phyloP scores from a whole-genome alignment of 2,113 vertebrate genomes.

The Rhinichthys klamathensis region DNA sequence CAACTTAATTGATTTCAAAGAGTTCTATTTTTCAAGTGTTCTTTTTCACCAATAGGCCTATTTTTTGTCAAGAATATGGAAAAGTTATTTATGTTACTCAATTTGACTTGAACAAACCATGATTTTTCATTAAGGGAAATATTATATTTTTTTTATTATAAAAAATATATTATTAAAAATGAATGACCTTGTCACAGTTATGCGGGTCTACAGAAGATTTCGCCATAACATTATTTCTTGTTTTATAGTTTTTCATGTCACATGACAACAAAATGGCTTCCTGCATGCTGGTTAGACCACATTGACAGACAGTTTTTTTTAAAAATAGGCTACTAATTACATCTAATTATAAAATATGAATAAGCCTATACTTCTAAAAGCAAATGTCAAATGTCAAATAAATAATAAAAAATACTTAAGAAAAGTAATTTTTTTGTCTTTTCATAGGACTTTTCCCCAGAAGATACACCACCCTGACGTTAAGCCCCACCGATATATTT shows the following conservation, averaged over 20 bases:
- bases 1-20: neutral
- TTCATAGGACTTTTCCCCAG: neutral
- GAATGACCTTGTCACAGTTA: neutral
- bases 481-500: neutral
- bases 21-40: neutral
- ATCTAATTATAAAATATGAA: no score
- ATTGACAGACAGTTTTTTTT: neutral
- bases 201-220: no score
- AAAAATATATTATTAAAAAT: no score
- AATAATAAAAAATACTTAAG: neutral
- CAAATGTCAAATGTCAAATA: neutral
- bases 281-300: neutral
- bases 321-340: no score
- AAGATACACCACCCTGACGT: neutral
- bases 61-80: neutral
- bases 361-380: no score
- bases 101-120: neutral
- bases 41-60: neutral
- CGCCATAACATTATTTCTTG: neutral
- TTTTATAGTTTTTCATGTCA: neutral
- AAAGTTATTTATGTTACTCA: neutral
- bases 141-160: no score
- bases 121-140: neutral
- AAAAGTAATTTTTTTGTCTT: neutral
- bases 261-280: slow-evolving; percentile 23